Evolutionary conservation across 2,113 vertebrate genomes (phyloP).

Genomic region (Heteronetta atricapilla): DNA sequence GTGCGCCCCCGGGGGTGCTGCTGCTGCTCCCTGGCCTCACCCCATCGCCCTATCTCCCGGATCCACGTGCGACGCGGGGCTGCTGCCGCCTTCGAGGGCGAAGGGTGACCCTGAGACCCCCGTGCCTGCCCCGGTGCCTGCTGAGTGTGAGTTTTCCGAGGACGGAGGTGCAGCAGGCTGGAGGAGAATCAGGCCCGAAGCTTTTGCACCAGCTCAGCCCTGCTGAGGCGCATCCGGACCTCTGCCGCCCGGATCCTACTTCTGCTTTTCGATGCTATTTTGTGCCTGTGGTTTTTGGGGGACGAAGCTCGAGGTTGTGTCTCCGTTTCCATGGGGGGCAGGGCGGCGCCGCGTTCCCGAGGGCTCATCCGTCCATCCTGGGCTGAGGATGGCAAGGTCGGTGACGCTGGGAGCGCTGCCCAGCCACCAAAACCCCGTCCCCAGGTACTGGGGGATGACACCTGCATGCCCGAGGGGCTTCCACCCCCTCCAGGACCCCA

Average conservation of each 20-base stretch:
- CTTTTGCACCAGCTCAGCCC: not conserved
- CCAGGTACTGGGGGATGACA: too few species aligned
- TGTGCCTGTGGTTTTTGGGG: not conserved
- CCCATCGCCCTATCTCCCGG: too few species aligned
- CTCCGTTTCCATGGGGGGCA: rapidly evolving
- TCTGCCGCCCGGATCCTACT: too few species aligned
- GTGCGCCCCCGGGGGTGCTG: too few species aligned
- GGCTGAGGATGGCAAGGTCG: not conserved
- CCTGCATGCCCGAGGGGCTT: not conserved
- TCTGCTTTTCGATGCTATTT: not conserved
- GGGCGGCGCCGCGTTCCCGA: not conserved
- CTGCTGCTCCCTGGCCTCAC: too few species aligned
- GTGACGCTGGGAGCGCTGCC: not conserved
- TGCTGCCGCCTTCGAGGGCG: not conserved
- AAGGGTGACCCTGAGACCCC: not conserved
- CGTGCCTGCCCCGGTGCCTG: not conserved
- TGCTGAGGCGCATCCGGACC: not conserved
- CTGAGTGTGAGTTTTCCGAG: not conserved
- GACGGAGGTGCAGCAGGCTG: not conserved
- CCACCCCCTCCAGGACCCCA: not conserved
- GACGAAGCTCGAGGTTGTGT: not conserved
- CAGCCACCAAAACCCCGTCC: too few species aligned
- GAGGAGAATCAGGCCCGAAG: not conserved
- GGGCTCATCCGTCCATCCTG: too few species aligned
- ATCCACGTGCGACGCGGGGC: too few species aligned